Percentiles rank a stretch among this genome's conserved stretches.
Evolutionary conservation across 1,140 invertebrate species (phyloP).

Genomic region (Glossosoma conforme): DNA sequence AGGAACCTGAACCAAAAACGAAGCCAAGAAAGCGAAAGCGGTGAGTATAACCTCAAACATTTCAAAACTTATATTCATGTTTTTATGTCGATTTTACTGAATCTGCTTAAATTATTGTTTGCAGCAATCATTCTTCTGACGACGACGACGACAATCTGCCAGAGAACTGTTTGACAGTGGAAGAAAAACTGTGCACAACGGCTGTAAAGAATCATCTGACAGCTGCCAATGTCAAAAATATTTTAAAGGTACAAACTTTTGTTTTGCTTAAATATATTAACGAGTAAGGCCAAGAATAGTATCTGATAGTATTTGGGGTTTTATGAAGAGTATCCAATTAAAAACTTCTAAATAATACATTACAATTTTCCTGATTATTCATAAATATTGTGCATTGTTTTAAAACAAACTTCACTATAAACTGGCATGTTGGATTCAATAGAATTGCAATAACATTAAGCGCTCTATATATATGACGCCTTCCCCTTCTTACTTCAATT

Average conservation of each 20-base stretch:
- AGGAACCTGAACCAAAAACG: background rate
- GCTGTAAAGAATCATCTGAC: conserved; percentile 47
- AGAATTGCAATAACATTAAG: too few relatives aligned
- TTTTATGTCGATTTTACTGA: background rate
- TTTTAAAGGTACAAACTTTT: conserved; percentile 42
- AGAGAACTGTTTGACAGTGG: conserved; percentile 40
- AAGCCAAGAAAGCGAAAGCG: conserved; percentile 8
- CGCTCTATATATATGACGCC: too few relatives aligned
- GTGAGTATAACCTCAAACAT: conserved; percentile 7
- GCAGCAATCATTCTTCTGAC: conserved; percentile 6
- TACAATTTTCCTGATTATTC: too few relatives aligned
- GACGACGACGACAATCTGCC: conserved; percentile 30
- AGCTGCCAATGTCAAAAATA: conserved; percentile 44
- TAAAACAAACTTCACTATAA: too few relatives aligned
- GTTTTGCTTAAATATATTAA: conserved; percentile 4
- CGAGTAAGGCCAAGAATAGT: too few relatives aligned
- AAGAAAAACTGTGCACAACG: conserved; percentile 40
- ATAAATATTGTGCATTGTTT: too few relatives aligned
- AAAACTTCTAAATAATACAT: too few relatives aligned
- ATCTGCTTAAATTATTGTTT: background rate
- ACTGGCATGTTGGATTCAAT: too few relatives aligned
- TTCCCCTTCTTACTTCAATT: too few relatives aligned
- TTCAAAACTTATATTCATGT: background rate
- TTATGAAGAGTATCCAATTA: too few relatives aligned
- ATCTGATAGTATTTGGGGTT: too few relatives aligned